phyloP scores from a whole-genome alignment of 2,113 vertebrate species.

The Caranx melampygus region DNA sequence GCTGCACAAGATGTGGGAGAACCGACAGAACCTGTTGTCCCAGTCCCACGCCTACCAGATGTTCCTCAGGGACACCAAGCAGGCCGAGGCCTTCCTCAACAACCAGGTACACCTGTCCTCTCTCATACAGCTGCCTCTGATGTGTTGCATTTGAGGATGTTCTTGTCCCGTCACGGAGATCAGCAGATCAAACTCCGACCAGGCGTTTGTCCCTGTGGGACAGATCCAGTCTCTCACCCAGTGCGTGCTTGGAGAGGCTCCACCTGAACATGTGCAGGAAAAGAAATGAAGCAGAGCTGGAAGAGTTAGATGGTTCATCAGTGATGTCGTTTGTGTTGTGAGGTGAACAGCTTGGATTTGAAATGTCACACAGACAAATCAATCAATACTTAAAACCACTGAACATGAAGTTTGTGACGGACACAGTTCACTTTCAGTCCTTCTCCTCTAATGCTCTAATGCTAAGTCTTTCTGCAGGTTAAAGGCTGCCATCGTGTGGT shows the following conservation, averaged over 20 bases:
- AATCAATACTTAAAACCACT: background rate
- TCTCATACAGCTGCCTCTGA: background rate
- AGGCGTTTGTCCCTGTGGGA: background rate
- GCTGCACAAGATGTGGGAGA: constrained; percentile 99
- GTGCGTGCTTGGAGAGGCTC: constrained; percentile 22
- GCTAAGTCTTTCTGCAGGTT: background rate
- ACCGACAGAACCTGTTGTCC: constrained; percentile 96
- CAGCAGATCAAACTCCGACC: background rate
- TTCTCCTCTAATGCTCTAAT: background rate
- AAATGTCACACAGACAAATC: background rate
- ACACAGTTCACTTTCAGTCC: background rate
- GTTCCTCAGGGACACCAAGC: constrained; percentile 97
- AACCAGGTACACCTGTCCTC: constrained; percentile 88
- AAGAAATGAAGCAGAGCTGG: no score
- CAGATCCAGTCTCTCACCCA: background rate
- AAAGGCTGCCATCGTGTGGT: constrained; percentile 50
- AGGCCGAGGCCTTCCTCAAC: constrained; percentile 98
- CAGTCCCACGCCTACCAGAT: constrained; percentile 98
- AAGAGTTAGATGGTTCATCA: no score
- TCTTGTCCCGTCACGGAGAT: background rate
- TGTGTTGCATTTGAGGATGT: background rate
- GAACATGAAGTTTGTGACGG: background rate
- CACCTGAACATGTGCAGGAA: no score
- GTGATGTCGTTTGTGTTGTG: no score
- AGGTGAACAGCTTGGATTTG: background rate